phyloP scores from a whole-genome alignment of 2,888 invertebrate species.

The Tupiocoris notatus region DNA sequence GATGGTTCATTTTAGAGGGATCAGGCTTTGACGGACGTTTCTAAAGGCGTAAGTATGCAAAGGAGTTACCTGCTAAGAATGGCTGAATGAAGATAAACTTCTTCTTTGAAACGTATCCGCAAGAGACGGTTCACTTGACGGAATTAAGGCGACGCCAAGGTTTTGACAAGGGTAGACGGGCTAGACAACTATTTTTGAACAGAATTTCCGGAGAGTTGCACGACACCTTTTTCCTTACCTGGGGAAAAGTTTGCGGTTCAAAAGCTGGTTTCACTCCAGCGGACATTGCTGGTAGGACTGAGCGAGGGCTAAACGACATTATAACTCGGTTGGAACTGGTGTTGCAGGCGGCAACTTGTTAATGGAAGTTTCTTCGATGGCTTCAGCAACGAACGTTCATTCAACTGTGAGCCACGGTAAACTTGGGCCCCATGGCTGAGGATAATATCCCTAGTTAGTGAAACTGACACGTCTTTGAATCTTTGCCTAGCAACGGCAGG shows the following conservation, averaged over 20 bases:
- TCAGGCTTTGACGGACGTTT: too few relatives aligned
- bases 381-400: background rate
- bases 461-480: background rate
- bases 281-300: background rate
- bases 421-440: background rate
- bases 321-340: background rate
- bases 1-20: too few relatives aligned
- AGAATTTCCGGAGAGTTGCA: background rate
- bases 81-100: too few relatives aligned
- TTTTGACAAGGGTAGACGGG: too few relatives aligned
- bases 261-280: background rate
- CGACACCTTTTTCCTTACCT: background rate
- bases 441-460: background rate
- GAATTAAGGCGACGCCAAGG: too few relatives aligned
- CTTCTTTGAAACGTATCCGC: too few relatives aligned
- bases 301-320: background rate
- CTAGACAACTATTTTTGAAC: background rate
- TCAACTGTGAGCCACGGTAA: background rate
- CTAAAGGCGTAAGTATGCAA: too few relatives aligned
- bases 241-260: background rate
- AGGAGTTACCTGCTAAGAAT: too few relatives aligned
- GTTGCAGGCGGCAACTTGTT: background rate
- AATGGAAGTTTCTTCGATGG: background rate
- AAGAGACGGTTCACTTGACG: too few relatives aligned
- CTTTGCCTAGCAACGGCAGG: background rate